Evolutionary conservation across 1,140 invertebrate genomes (phyloP), one percentile per base, ranked within the genome.

Genomic region (Drosophila baimaii): DNA sequence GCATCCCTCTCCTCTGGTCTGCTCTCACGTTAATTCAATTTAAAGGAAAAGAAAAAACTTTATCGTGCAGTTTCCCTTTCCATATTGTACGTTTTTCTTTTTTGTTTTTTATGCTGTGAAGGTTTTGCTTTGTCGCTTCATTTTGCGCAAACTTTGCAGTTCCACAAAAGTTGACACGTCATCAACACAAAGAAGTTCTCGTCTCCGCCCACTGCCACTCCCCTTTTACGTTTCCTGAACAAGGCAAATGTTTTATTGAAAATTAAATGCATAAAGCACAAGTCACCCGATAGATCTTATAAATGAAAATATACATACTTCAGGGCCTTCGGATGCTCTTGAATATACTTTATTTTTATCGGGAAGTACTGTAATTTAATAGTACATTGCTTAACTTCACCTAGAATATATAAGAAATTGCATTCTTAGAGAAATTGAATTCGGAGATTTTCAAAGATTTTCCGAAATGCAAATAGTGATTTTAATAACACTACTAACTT

Each of bases 1-100:
- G 59, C 66, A 86, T 59, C 25, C 58, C 23, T 12, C 13, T 37
- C 46, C 39, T 62, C 31, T 13, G 57, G 58, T 57, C 55, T 58
- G 62, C 76, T 86, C 83, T 88, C 76, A 77, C 86, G 83, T 86
- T 86, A 86, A 86, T 86, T 86, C 83, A 86, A 86, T 86, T 86
- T 86, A 86, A 86, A 68, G 76, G 44, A 88, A 83, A 71, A 35
- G 47, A 55, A 69, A 72, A 73, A 88, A 86, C 83, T 86, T 86
- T 79, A 75, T 83, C 79, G 62, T 79, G 71, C 71, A 79, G 75
- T 73, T 79, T 73, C 43, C 39, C 74, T 68, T 68, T 51, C 46
- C 70, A 43, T 66, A 64, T 74, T 66, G 37, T 29, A 49, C 35
- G 46, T 58, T 74, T 56, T 69, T 76, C 74, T 75, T 41, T 56